A percentile compares a stretch with the other conserved stretches of the same genome.
These are phyloP conservation scores for Anthoscopus minutus DNA, from an alignment of 2,113 vertebrate genomes.

Conservation along the genomic window DNA sequence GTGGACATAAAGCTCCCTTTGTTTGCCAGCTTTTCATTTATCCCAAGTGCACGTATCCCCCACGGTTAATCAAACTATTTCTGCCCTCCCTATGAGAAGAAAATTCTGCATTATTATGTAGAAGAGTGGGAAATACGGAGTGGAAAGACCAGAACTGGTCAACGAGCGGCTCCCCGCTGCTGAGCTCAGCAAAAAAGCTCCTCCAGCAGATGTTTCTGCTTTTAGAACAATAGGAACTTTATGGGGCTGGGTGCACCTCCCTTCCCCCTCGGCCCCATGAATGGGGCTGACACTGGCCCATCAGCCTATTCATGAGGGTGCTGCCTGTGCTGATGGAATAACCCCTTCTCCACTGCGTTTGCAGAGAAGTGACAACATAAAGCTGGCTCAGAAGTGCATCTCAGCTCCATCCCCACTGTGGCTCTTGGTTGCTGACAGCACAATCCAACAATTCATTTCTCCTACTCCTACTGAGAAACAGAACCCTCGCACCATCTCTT, in stretches of 20 bases:
- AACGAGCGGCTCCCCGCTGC: conserved; percentile 41
- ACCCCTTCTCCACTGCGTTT: background rate
- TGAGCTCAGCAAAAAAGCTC: conserved; percentile 50
- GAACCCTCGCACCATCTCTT: background rate
- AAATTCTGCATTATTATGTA: conserved; percentile 33
- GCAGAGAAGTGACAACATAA: fast-evolving
- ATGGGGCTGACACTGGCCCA: background rate
- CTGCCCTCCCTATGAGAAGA: background rate
- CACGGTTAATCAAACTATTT: background rate
- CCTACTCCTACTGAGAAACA: background rate
- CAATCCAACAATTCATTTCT: background rate
- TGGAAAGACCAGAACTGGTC: conserved; percentile 28
- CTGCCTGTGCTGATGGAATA: background rate
- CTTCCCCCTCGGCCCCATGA: conserved; percentile 19
- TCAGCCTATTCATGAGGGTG: background rate
- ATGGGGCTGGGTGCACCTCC: conserved; percentile 41
- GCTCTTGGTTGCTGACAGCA: background rate
- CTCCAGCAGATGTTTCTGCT: conserved; percentile 62
- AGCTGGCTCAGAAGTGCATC: background rate
- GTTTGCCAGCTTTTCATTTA: background rate
- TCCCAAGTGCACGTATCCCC: conserved; percentile 2
- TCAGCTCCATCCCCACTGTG: background rate
- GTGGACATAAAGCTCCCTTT: background rate
- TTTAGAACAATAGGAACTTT: conserved; percentile 61
- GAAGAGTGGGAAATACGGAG: background rate